Evolutionary conservation across 2,113 vertebrate genomes (phyloP), one percentile per base, ranked within the genome.

Genomic region (Gobius niger): DNA sequence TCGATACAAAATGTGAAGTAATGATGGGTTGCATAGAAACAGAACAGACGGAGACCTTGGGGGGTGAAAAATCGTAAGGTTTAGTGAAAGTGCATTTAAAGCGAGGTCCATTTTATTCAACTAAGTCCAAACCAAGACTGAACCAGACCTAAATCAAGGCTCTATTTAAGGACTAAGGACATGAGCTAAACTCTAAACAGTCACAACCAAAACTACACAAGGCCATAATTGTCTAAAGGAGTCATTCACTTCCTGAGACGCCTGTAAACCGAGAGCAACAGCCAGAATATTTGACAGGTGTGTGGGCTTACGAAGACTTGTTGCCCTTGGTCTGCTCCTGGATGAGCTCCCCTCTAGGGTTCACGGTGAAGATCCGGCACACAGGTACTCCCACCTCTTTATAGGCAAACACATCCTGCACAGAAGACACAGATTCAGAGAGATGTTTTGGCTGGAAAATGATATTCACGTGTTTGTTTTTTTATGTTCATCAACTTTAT

Each of bases 341-440:
- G 88, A 99, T 99, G 68, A 99, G 90, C 90, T 99, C 97, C 63
- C 98, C 98, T 83, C 98, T 98, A 47, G 98, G 97, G 83, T 99
- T 99, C 80, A 99, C 96, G 0, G 97, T 99, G 91, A 99, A 99
- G 86, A 98, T 98, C 85, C 97, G 87, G 76, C 95, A 99, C 68
- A 95, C 92, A 59, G 95, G 96, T 71, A 99, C 96, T 51, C 98
- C 97, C n/a, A 99, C 96, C 87, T 98, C 94, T 67, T 93, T 94
- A 77, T 99, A 99, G 64, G 98, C 96, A 82, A 94, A 98, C 8
- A 95, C 98, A 82, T 99, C 97, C 98, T 99, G 79, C 8, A 61
- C 42, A 70, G 75, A 7, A 83, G 50, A 90, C 72, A 73, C 9
- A n/a, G 70, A 63, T 47, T 67, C 63, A 47, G 19, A 63, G 14